Evolutionary conservation across 2,888 invertebrate species (phyloP).

Genomic region (Heliconius ismenius): DNA sequence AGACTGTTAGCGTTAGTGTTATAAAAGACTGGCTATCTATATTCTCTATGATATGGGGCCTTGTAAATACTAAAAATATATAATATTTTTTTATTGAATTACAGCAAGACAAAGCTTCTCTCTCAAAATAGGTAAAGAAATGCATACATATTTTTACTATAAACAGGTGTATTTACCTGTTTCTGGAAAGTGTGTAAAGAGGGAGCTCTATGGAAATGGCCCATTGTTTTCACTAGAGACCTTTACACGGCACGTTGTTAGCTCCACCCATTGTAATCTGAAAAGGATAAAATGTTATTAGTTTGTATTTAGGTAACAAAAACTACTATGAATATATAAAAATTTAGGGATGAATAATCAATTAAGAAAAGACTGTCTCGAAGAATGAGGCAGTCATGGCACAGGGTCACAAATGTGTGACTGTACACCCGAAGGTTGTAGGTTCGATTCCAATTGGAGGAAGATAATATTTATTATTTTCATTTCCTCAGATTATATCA

Average conservation of each 20-base stretch:
- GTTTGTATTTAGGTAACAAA: neutral
- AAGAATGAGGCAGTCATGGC: too few relatives aligned
- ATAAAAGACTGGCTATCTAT: neutral
- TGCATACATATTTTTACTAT: too few relatives aligned
- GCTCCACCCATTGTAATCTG: conserved; percentile 41
- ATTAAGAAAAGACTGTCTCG: too few relatives aligned
- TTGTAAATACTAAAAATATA: too few relatives aligned
- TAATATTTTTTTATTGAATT: too few relatives aligned
- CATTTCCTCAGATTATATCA: neutral
- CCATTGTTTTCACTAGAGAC: conserved; percentile 64
- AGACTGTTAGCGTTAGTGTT: neutral
- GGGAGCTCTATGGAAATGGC: conserved; percentile 71
- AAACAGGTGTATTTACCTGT: too few relatives aligned
- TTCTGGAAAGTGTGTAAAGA: conserved; percentile 56
- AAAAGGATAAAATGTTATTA: conserved; percentile 27
- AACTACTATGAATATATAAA: neutral
- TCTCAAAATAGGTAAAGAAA: too few relatives aligned
- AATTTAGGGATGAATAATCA: neutral
- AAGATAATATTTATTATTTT: neutral
- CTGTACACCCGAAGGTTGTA: too few relatives aligned
- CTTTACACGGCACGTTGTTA: conserved; percentile 24
- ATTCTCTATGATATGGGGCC: too few relatives aligned
- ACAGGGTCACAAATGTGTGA: too few relatives aligned
- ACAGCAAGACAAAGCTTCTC: too few relatives aligned
- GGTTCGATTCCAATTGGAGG: too few relatives aligned